Evolutionary conservation across 2,113 vertebrate genomes (phyloP).

Genomic region (Pitta sordida): DNA sequence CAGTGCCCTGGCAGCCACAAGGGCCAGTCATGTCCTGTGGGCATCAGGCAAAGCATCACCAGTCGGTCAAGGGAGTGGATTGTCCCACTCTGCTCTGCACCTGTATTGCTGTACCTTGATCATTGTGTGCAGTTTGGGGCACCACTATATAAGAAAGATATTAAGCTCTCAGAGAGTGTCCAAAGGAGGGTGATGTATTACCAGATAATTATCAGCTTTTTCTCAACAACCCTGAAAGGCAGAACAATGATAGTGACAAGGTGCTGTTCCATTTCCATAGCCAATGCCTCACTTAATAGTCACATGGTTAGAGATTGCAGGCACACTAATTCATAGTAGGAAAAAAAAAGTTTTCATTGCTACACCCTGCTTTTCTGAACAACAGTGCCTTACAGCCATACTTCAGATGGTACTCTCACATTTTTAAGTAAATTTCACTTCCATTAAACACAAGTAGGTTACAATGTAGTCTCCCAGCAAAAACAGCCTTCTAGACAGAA

Average conservation of each 20-base stretch:
- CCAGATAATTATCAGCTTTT: neutral
- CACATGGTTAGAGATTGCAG: neutral
- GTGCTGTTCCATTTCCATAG: neutral
- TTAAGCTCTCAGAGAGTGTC: neutral
- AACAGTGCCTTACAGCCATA: neutral
- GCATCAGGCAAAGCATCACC: no score
- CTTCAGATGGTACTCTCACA: neutral
- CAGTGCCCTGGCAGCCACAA: neutral
- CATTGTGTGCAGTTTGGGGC: no score
- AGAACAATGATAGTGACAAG: neutral
- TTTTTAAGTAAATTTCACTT: neutral
- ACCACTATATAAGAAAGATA: no score
- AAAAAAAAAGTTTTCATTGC: neutral
- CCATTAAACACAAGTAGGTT: neutral
- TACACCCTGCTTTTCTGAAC: neutral
- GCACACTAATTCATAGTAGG: neutral
- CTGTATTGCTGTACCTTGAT: no score
- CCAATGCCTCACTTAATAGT: neutral
- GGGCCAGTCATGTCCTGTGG: neutral
- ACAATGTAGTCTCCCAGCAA: neutral
- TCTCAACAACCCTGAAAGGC: neutral
- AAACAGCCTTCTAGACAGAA: neutral
- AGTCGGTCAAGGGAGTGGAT: no score
- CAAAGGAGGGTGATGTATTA: neutral
- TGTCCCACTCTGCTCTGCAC: no score